Evolutionary conservation across 2,888 invertebrate genomes (phyloP).

Genomic region (Nudaria mundana): DNA sequence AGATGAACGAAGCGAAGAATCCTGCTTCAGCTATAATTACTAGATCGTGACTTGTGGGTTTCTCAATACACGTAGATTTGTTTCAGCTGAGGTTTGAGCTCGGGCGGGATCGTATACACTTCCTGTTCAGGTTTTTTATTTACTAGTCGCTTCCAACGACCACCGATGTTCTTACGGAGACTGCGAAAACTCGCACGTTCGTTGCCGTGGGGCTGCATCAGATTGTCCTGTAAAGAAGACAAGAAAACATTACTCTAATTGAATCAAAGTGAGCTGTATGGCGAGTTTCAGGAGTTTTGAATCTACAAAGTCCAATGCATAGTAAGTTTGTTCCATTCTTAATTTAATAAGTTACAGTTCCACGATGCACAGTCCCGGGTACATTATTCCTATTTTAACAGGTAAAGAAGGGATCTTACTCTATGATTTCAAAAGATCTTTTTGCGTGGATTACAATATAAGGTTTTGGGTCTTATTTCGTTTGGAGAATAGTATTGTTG

Average conservation of each 20-base stretch:
- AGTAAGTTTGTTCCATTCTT: conserved; percentile 36
- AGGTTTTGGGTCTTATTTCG: not conserved
- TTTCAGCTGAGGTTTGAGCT: conserved; percentile 92
- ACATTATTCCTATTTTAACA: conserved; percentile 50
- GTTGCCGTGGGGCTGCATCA: conserved; percentile 86
- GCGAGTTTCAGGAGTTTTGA: conserved; percentile 35
- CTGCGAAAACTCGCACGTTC: conserved; percentile 90
- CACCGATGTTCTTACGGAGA: conserved; percentile 92
- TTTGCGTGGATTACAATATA: conserved; percentile 7
- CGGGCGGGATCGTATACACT: conserved; percentile 91
- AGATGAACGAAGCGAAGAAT: conserved; percentile 58
- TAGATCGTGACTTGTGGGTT: conserved; percentile 38
- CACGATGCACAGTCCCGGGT: conserved; percentile 51
- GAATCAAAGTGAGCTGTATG: conserved; percentile 24
- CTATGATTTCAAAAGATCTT: conserved; percentile 35
- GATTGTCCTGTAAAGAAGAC: conserved; percentile 86
- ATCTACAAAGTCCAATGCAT: no score
- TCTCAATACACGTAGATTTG: conserved; percentile 92
- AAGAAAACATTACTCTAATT: conserved; percentile 35
- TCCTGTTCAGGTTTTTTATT: conserved; percentile 92
- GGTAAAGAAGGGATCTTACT: conserved; percentile 41
- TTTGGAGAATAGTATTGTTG: conserved; percentile 18
- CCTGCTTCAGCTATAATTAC: conserved; percentile 65
- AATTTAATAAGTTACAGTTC: conserved; percentile 48
- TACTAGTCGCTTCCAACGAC: conserved; percentile 91